phyloP scores from a whole-genome alignment of 2,797 vertebrate species.

The Bucorvus abyssinicus region DNA sequence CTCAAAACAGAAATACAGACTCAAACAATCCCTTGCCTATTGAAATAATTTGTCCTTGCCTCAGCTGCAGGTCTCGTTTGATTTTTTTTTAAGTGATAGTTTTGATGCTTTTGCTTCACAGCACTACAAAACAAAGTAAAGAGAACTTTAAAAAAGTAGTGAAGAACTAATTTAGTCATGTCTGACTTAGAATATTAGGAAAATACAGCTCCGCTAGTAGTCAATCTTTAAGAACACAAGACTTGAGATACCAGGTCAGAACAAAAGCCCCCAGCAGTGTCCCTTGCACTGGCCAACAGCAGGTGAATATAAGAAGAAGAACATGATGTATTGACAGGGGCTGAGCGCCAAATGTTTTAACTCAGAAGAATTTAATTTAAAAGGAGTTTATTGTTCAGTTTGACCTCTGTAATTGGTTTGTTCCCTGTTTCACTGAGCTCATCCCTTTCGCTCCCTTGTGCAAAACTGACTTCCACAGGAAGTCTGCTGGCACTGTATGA shows the following conservation, averaged over 20 bases:
- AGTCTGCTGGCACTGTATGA: background rate
- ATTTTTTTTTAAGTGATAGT: slow-evolving; percentile 15
- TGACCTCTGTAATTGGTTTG: slow-evolving; percentile 24
- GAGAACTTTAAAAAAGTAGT: slow-evolving; percentile 24
- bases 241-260: background rate
- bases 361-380: background rate
- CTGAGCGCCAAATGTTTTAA: background rate
- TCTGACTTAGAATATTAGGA: slow-evolving; percentile 1
- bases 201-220: background rate
- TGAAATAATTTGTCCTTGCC: slow-evolving; percentile 72
- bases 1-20: slow-evolving; percentile 63
- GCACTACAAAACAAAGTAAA: slow-evolving; percentile 44
- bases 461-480: background rate
- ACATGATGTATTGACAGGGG: background rate
- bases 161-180: slow-evolving; percentile 27
- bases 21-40: slow-evolving; percentile 64
- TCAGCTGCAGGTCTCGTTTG: slow-evolving; percentile 63
- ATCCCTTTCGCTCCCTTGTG: background rate
- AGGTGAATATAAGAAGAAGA: background rate
- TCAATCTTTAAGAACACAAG: background rate
- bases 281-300: background rate
- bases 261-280: background rate
- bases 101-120: slow-evolving; percentile 50
- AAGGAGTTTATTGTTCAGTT: background rate
- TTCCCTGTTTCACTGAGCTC: slow-evolving; percentile 9